Conservation (phyloP, 2,113 vertebrate genomes). For the Anguilla japonica region DNA sequence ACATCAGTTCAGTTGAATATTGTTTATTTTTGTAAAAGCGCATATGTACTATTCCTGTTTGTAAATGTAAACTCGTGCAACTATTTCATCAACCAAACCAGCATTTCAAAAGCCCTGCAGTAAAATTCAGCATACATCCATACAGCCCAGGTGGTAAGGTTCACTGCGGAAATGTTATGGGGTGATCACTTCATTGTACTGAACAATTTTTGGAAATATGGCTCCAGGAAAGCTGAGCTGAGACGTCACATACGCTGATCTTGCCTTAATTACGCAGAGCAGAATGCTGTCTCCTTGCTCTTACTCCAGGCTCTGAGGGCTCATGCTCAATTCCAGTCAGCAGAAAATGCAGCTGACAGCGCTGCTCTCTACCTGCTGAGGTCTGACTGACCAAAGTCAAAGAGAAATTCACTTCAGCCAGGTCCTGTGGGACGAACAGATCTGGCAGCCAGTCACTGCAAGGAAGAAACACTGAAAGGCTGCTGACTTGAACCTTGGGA, state of each 20-base stretch:
- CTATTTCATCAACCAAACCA: background rate
- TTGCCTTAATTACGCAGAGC: background rate
- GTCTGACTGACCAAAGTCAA: background rate
- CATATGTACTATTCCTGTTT: background rate
- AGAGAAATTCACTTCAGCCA: background rate
- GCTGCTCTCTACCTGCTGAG: background rate
- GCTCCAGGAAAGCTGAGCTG: background rate
- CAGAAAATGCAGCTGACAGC: background rate
- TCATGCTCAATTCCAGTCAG: background rate
- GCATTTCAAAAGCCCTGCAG: background rate
- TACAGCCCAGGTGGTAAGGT: background rate
- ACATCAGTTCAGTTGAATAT: too few relatives aligned
- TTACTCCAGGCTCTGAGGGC: background rate
- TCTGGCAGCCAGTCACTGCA: conserved; percentile 19
- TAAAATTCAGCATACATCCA: background rate
- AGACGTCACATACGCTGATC: background rate
- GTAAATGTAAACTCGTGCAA: too few relatives aligned
- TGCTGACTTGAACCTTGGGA: conserved; percentile 11
- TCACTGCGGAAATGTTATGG: background rate
- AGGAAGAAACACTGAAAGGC: background rate
- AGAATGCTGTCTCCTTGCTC: background rate
- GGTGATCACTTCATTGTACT: background rate
- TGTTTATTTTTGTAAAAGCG: too few relatives aligned
- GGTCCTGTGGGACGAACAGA: conserved; percentile 25
- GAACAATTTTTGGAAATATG: background rate